These are phyloP conservation scores for Volucella inanis DNA, from an alignment of 2,888 invertebrate genomes.

Conservation along the genomic window DNA sequence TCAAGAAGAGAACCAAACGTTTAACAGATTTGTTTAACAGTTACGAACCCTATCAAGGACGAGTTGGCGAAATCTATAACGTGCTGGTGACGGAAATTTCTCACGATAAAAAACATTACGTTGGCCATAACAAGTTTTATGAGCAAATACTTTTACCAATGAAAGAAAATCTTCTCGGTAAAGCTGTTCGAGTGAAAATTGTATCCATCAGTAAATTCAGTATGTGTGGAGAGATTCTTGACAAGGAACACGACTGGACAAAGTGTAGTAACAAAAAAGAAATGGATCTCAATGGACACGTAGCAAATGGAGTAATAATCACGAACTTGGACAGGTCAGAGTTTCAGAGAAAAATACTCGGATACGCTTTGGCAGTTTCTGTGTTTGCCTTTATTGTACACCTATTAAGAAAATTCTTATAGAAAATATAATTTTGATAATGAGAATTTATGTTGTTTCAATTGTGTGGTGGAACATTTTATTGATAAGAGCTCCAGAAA, in stretches of 20 bases:
- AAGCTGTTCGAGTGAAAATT: conserved; percentile 91
- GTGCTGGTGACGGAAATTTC: conserved; percentile 97
- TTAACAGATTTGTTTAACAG: conserved; percentile 95
- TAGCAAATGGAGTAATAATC: conserved; percentile 9
- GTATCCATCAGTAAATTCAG: conserved; percentile 88
- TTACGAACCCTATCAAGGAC: conserved; percentile 91
- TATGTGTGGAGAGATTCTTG: conserved; percentile 88
- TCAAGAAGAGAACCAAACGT: conserved; percentile 94
- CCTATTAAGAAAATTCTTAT: conserved; percentile 53
- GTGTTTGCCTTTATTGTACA: conserved; percentile 52
- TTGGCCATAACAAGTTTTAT: conserved; percentile 97
- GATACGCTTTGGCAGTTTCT: conserved; percentile 43
- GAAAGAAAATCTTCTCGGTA: conserved; percentile 90
- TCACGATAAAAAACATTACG: conserved; percentile 94
- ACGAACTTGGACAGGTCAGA: conserved; percentile 15
- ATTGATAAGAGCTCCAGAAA: background rate
- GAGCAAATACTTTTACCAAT: conserved; percentile 95
- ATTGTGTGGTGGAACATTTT: background rate
- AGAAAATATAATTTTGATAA: conserved; percentile 26
- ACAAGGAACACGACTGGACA: conserved; percentile 85
- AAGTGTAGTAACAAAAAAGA: conserved; percentile 78
- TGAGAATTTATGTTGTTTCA: background rate
- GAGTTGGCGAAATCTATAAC: conserved; percentile 85
- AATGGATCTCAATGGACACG: conserved; percentile 29
- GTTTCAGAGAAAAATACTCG: conserved; percentile 41